These are phyloP conservation scores for Tenualosa thibaudeaui DNA, from an alignment of 2,797 vertebrate species.

Conservation along the genomic window DNA sequence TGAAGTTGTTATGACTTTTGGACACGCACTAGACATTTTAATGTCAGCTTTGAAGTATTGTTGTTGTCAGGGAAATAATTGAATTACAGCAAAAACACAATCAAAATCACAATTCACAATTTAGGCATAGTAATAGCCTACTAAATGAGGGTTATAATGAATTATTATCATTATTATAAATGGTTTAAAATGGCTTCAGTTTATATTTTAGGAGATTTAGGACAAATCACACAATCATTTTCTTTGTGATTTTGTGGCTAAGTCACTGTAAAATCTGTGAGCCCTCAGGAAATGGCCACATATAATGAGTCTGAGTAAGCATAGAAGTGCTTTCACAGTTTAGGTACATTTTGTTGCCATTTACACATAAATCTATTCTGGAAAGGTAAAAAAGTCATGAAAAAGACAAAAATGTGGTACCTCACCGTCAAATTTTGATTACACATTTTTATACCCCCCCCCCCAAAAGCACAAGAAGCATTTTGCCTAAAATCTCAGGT, in stretches of 20 bases:
- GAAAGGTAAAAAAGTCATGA: not conserved
- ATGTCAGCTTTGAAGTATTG: not conserved
- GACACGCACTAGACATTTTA: not conserved
- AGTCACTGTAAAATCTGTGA: not conserved
- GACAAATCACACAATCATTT: not conserved
- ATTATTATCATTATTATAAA: not conserved
- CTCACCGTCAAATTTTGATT: constrained; percentile 32
- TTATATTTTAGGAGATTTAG: not conserved
- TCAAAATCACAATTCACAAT: not conserved
- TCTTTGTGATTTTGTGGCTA: not conserved
- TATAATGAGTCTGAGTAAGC: not conserved
- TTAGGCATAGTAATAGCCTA: not conserved
- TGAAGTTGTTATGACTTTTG: not conserved
- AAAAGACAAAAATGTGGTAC: constrained; percentile 5
- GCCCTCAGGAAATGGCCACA: not conserved
- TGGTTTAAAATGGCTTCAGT: too few relatives aligned
- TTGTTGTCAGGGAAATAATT: not conserved
- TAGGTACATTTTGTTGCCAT: not conserved
- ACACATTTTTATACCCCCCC: constrained; percentile 43
- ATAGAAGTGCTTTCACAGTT: not conserved
- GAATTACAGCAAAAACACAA: not conserved
- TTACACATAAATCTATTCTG: not conserved
- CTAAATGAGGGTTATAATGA: not conserved
- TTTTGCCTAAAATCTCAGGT: constrained; percentile 57
- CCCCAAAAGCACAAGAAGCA: constrained; percentile 31